Percentiles rank a stretch among this genome's conserved stretches.
Conservation (phyloP, 2,888 invertebrate species). For the Eupithecia vulgata region DNA sequence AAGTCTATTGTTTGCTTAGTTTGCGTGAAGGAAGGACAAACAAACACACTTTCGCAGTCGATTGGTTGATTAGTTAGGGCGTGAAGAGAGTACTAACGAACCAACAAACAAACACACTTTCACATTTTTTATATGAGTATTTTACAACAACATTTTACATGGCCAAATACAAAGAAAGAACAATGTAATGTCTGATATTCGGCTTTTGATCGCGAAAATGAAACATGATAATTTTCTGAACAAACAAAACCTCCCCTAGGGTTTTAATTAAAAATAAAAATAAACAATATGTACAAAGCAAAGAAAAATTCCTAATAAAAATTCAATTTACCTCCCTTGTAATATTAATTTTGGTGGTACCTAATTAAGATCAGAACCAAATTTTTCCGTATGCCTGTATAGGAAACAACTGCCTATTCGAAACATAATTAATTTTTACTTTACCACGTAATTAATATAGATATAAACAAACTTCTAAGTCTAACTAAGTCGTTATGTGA, state of each 20-base stretch:
- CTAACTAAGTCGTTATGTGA: not conserved
- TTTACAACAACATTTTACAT: not conserved
- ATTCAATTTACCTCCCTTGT: not conserved
- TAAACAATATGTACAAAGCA: not conserved
- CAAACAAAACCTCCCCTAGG: not conserved
- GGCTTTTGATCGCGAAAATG: not conserved
- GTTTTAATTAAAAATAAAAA: slow-evolving; percentile 7
- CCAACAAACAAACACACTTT: too few species aligned
- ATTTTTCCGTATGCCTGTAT: not conserved
- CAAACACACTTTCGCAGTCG: too few species aligned
- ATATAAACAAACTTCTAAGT: not conserved
- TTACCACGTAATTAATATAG: not conserved
- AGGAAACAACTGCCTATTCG: too few species aligned
- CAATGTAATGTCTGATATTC: not conserved
- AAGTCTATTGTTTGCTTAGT: too few species aligned
- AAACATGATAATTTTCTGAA: not conserved
- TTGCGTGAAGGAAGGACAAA: too few species aligned
- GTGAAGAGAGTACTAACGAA: too few species aligned
- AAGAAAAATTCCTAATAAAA: not conserved
- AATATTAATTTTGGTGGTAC: not conserved
- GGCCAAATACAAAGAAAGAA: not conserved
- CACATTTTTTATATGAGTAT: too few species aligned
- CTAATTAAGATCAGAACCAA: not conserved
- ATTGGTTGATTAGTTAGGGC: too few species aligned
- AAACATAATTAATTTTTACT: not conserved